These are phyloP conservation scores for Catostylus mosaicus DNA, from an alignment of 30 jellyfish, hydroid and myxozoan genomes.

Conservation along the genomic window DNA sequence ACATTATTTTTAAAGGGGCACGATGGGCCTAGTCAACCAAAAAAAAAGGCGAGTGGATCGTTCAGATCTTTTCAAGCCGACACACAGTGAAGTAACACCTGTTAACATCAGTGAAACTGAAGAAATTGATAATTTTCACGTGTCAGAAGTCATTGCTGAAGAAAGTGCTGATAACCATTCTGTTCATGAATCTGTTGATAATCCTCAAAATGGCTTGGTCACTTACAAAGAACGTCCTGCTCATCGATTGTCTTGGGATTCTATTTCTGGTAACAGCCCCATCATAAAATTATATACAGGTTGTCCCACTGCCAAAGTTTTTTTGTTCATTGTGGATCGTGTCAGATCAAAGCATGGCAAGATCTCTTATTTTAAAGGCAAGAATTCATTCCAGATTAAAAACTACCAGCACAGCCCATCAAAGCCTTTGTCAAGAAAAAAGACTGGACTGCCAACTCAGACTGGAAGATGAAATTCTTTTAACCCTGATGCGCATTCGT, in stretches of 20 bases:
- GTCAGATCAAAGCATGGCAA: slow-evolving; percentile 45
- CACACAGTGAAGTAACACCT: slow-evolving; percentile 18
- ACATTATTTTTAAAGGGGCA: slow-evolving; percentile 26
- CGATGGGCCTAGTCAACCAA: slow-evolving; percentile 24
- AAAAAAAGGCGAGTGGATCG: slow-evolving; percentile 40
- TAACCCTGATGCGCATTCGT: slow-evolving; percentile 57
- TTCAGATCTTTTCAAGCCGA: too few relatives aligned
- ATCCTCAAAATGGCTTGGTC: slow-evolving; percentile 20
- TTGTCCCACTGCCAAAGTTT: slow-evolving; percentile 43
- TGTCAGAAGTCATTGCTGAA: slow-evolving; percentile 28
- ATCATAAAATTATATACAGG: slow-evolving; percentile 30
- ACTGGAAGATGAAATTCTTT: slow-evolving; percentile 48
- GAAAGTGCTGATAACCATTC: slow-evolving; percentile 25
- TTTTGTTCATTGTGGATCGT: slow-evolving; percentile 23
- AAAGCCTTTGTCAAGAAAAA: slow-evolving; percentile 30
- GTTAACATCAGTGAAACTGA: slow-evolving; percentile 1
- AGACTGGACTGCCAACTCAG: slow-evolving; percentile 49
- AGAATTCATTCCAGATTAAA: slow-evolving; percentile 2
- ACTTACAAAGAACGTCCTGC: slow-evolving; percentile 6
- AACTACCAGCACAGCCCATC: slow-evolving; percentile 44
- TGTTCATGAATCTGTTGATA: not conserved
- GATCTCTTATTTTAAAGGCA: slow-evolving; percentile 33
- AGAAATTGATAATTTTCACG: slow-evolving; percentile 11
- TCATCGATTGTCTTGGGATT: slow-evolving; percentile 21
- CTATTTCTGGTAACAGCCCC: slow-evolving; percentile 10